Conservation (phyloP, 1,140 invertebrate genomes). For the Micrasema minimum region DNA sequence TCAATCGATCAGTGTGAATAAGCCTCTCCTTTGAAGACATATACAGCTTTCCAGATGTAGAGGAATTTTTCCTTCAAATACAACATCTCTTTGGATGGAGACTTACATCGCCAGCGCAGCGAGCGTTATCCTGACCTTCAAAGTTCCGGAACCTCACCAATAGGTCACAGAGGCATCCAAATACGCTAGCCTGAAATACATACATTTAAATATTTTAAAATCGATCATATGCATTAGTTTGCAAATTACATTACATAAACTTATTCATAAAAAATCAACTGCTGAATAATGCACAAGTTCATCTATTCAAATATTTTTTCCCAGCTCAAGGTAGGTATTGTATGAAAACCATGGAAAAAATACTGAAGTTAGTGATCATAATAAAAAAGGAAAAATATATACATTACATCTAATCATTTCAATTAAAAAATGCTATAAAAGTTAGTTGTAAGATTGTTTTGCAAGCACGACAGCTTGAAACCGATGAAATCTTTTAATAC, state of each 20-base stretch:
- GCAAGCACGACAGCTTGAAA: no score
- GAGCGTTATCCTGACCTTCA: constrained; percentile 84
- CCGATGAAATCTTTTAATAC: no score
- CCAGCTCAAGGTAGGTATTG: no score
- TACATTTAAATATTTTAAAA: neutral
- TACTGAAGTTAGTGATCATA: neutral
- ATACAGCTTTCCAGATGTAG: constrained; percentile 75
- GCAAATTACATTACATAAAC: neutral
- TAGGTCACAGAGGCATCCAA: constrained; percentile 63
- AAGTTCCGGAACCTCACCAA: constrained; percentile 70
- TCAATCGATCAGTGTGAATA: constrained; percentile 79
- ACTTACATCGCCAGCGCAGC: constrained; percentile 79
- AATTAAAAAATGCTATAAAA: no score
- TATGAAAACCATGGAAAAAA: neutral
- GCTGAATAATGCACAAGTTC: neutral
- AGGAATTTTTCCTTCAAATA: constrained; percentile 72
- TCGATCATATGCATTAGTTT: neutral
- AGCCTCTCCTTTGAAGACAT: constrained; percentile 78
- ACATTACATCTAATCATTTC: no score
- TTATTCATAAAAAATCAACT: neutral
- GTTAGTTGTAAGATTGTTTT: no score
- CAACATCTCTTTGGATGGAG: constrained; percentile 66
- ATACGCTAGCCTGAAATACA: constrained; percentile 59
- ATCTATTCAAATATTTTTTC: neutral
- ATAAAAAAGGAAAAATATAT: no score